Percentiles rank a stretch among this genome's conserved stretches.
Conservation (phyloP, 64 coral and sea anemone species). For the Actinia tenebrosa region DNA sequence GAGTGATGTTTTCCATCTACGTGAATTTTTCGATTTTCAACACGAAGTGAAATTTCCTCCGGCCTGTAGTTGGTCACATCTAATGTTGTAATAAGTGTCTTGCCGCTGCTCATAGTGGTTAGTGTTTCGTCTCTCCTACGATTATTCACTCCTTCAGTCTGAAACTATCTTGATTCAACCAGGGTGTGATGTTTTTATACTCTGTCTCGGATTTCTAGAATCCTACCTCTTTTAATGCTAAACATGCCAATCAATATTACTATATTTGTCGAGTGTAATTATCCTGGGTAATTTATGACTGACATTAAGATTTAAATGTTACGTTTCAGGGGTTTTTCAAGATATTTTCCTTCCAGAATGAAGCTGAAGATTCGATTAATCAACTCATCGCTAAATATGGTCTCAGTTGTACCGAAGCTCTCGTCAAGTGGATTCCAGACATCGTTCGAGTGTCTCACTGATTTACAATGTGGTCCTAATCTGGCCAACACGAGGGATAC, state of each 20-base stretch:
- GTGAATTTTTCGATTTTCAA: constrained; percentile 50
- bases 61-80: constrained; percentile 55
- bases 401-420: background rate
- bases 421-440: background rate
- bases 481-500: background rate
- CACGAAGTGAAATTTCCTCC: constrained; percentile 49
- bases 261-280: background rate
- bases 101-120: constrained; percentile 2
- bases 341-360: background rate
- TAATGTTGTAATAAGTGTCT: constrained; percentile 37
- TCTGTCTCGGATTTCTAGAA: background rate
- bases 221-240: background rate
- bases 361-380: background rate
- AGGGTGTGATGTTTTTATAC: background rate
- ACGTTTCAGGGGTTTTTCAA: background rate
- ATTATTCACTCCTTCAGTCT: background rate
- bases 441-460: background rate
- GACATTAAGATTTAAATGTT: background rate
- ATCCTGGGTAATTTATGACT: background rate
- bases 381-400: background rate
- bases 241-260: background rate
- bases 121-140: background rate
- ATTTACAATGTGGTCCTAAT: background rate
- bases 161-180: background rate
- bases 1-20: constrained; percentile 66